Conservation (phyloP, 1,140 invertebrate species). For the Steinernema feltiae region DNA sequence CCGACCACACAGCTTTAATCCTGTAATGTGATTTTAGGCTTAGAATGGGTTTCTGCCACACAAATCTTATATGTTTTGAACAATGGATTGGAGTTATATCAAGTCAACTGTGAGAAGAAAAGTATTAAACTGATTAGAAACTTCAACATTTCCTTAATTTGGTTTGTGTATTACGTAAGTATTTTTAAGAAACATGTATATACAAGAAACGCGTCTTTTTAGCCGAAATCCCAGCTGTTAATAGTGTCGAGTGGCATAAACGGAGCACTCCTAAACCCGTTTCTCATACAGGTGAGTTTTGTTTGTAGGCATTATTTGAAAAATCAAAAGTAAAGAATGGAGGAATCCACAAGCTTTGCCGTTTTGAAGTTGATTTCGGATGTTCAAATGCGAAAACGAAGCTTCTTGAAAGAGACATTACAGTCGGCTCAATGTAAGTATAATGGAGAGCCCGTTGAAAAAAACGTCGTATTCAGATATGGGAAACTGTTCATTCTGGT, state of each 20-base stretch:
- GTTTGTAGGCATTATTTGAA: background rate
- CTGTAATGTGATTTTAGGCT: background rate
- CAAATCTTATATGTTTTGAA: slow-evolving; percentile 7
- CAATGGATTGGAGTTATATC: slow-evolving; percentile 5
- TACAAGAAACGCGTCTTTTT: too few species aligned
- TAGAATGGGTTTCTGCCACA: background rate
- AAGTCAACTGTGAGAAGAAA: slow-evolving; percentile 17
- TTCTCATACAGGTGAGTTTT: slow-evolving; percentile 5
- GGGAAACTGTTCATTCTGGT: slow-evolving; percentile 4
- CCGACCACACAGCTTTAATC: background rate
- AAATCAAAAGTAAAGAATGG: background rate
- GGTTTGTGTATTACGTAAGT: slow-evolving; percentile 21
- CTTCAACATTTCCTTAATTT: slow-evolving; percentile 4
- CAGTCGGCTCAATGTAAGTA: slow-evolving; percentile 11
- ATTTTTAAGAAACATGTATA: too few species aligned
- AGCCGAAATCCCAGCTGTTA: slow-evolving; percentile 14
- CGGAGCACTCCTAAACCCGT: slow-evolving; percentile 9
- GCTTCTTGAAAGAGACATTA: slow-evolving; percentile 15
- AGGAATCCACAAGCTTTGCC: background rate
- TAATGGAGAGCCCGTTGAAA: background rate
- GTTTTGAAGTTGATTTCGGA: slow-evolving; percentile 16
- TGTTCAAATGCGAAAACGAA: slow-evolving; percentile 3
- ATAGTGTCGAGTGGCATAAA: slow-evolving; percentile 10
- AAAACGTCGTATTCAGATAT: background rate
- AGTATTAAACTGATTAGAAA: slow-evolving; percentile 2